These are phyloP conservation scores for Apodemia mormo DNA, from an alignment of 2,888 invertebrate species.

Conservation along the genomic window DNA sequence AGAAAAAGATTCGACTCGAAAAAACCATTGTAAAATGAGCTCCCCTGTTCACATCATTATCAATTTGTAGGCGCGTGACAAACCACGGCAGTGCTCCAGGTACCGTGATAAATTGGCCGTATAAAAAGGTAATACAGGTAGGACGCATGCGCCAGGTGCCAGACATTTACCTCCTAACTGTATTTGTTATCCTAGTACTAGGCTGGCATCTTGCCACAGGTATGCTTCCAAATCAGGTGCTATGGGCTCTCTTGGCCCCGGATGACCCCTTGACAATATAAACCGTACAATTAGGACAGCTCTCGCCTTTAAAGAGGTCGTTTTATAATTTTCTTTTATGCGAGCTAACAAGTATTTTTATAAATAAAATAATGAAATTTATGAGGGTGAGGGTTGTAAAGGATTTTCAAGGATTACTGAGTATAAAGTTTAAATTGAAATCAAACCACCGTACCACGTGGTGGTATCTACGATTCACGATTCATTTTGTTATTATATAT, in stretches of 20 bases:
- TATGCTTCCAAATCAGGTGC: slow-evolving; percentile 72
- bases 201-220: slow-evolving; percentile 82
- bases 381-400: too few relatives aligned
- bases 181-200: slow-evolving; percentile 66
- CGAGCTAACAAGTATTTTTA: too few relatives aligned
- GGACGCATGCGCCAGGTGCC: slow-evolving; percentile 77
- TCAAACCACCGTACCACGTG: too few relatives aligned
- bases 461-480: too few relatives aligned
- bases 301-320: neutral
- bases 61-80: slow-evolving; percentile 34
- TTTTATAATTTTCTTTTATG: neutral
- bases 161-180: slow-evolving; percentile 49
- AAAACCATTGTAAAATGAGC: slow-evolving; percentile 45
- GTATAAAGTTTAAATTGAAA: too few relatives aligned
- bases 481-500: too few relatives aligned
- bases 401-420: too few relatives aligned
- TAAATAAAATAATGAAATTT: too few relatives aligned
- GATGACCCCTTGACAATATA: slow-evolving; percentile 45
- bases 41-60: slow-evolving; percentile 33
- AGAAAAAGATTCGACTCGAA: neutral
- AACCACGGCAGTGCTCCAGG: slow-evolving; percentile 38
- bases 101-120: slow-evolving; percentile 49
- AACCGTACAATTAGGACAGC: slow-evolving; percentile 30
- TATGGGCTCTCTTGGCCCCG: slow-evolving; percentile 52
- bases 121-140: slow-evolving; percentile 65